These are phyloP conservation scores for Dipodomys spectabilis DNA, from an alignment of 2,113 vertebrate species.

Conservation along the genomic window DNA sequence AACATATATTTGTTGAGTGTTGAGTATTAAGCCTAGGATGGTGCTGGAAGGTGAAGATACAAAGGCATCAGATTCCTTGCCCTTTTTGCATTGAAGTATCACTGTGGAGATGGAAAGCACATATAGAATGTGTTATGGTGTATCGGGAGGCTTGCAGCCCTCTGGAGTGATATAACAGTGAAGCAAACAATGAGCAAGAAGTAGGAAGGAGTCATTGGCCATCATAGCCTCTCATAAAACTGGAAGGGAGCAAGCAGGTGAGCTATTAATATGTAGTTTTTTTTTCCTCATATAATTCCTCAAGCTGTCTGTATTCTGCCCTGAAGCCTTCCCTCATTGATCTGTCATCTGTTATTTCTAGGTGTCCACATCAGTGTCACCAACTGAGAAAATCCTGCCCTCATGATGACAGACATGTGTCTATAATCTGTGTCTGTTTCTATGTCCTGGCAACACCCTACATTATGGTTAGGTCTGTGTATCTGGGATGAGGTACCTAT, in stretches of 20 bases:
- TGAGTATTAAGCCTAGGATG: neutral
- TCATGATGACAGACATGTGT: neutral
- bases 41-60: neutral
- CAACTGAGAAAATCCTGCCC: neutral
- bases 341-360: neutral
- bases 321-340: neutral
- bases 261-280: neutral
- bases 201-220: neutral
- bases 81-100: neutral
- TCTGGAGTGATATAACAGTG: neutral
- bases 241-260: neutral
- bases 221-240: neutral
- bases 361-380: neutral
- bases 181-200: neutral
- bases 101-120: neutral
- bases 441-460: neutral
- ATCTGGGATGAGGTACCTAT: too few species aligned
- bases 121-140: neutral
- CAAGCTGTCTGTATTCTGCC: neutral
- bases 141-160: neutral
- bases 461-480: neutral
- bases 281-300: neutral
- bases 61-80: neutral
- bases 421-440: neutral
- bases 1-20: neutral